Evolutionary conservation across 2,797 vertebrate genomes (phyloP).

Genomic region (Lepus townsendii): DNA sequence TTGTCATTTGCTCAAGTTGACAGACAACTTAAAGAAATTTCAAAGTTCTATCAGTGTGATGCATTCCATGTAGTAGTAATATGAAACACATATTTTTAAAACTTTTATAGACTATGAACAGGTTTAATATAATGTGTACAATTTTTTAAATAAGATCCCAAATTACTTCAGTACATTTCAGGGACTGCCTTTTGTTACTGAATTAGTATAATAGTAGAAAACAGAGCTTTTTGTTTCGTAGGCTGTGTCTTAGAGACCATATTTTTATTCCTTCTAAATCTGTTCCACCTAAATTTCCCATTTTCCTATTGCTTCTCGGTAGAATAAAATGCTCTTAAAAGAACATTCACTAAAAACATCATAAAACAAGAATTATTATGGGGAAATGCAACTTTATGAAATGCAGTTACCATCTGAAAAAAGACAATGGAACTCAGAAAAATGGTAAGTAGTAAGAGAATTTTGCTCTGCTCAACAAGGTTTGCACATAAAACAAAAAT

Average conservation of each 20-base stretch:
- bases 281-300: conserved; percentile 38
- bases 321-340: conserved; percentile 26
- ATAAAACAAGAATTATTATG: conserved; percentile 36
- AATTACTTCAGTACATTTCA: conserved; percentile 36
- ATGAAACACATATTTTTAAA: conserved; percentile 28
- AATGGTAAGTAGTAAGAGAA: conserved; percentile 32
- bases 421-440: conserved; percentile 44
- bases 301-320: conserved; percentile 20
- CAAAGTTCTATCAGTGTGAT: not conserved
- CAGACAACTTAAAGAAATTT: conserved; percentile 75
- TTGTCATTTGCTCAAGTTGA: conserved; percentile 78
- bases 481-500: conserved; percentile 48
- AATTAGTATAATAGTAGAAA: conserved; percentile 66
- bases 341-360: conserved; percentile 42
- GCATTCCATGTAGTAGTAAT: not conserved
- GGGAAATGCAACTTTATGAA: conserved; percentile 24
- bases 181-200: conserved; percentile 42
- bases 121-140: conserved; percentile 1
- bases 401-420: conserved; percentile 48
- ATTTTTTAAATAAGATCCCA: conserved; percentile 43
- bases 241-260: conserved; percentile 2
- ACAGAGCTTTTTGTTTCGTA: conserved; percentile 62
- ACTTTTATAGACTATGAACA: not conserved
- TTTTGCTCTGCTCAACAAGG: conserved; percentile 1
- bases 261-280: conserved; percentile 49